These are phyloP conservation scores for Rhodinocichla rosea DNA, from an alignment of 2,113 vertebrate genomes.

Conservation along the genomic window DNA sequence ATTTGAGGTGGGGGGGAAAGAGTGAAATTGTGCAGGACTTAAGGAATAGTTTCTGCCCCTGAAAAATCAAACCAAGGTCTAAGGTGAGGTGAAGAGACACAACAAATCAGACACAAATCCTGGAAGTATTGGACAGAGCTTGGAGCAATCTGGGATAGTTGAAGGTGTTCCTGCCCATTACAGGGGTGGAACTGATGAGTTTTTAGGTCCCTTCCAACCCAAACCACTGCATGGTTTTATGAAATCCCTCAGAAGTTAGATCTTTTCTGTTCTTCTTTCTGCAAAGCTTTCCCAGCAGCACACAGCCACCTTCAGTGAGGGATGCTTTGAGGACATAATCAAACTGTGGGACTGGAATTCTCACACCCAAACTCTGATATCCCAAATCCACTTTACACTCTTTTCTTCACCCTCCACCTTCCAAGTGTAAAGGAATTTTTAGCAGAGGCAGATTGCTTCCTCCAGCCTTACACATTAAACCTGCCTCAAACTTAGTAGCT, in stretches of 20 bases:
- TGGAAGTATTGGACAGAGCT: accelerated
- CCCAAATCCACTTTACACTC: background rate
- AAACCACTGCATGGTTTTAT: background rate
- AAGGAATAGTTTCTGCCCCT: background rate
- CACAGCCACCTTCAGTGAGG: background rate
- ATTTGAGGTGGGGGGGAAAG: accelerated
- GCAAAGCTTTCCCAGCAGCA: background rate
- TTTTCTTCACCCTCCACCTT: background rate
- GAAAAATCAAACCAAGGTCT: background rate
- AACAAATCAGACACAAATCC: background rate
- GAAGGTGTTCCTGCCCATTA: background rate
- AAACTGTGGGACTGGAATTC: background rate
- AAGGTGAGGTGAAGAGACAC: background rate
- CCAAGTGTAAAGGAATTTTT: background rate
- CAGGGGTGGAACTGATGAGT: too few relatives aligned
- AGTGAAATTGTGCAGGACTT: background rate
- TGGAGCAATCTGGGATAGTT: background rate
- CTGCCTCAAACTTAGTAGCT: accelerated
- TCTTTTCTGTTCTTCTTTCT: background rate
- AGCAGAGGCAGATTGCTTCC: background rate
- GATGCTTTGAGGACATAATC: background rate
- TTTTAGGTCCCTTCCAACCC: background rate
- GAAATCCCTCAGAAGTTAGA: background rate
- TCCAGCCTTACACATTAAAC: background rate
- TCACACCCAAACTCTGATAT: background rate